Percentiles rank a stretch among this genome's conserved stretches.
Conservation (phyloP, 2,113 vertebrate species). For the Tichodroma muraria region DNA sequence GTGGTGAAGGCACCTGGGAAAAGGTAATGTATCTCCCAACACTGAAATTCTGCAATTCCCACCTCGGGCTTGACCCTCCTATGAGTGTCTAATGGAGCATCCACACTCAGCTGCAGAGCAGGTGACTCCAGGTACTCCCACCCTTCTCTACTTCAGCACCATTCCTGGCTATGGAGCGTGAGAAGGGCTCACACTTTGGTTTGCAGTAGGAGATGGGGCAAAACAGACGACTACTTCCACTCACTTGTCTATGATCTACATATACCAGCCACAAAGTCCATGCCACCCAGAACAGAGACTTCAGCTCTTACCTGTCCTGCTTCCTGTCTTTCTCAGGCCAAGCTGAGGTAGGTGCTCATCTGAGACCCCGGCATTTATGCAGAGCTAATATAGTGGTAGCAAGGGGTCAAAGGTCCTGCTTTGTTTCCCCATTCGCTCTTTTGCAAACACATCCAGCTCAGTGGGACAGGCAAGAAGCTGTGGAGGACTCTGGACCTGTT, state of each 20-base stretch:
- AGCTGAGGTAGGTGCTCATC: constrained; percentile 14
- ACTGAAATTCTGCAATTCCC: background rate
- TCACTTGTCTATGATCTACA: background rate
- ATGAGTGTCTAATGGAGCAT: background rate
- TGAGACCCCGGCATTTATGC: background rate
- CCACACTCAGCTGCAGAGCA: background rate
- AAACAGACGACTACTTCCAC: background rate
- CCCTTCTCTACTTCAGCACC: background rate
- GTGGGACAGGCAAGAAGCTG: background rate
- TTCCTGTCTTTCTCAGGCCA: background rate
- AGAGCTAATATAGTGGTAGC: constrained; percentile 14
- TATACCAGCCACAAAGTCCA: background rate
- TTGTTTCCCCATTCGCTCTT: constrained; percentile 45
- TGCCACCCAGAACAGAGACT: background rate
- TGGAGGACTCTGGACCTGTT: constrained; percentile 32
- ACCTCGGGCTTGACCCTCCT: background rate
- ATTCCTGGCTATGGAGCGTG: background rate
- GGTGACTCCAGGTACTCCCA: background rate
- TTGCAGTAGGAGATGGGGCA: background rate
- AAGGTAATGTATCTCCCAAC: background rate
- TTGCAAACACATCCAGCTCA: constrained; percentile 26
- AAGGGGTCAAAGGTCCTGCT: constrained; percentile 37
- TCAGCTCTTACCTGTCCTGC: constrained; percentile 48
- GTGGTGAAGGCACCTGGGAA: background rate
- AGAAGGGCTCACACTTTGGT: background rate